Evolutionary conservation across 64 coral and sea anemone genomes (phyloP).

Genomic region (Pocillopora damicornis): DNA sequence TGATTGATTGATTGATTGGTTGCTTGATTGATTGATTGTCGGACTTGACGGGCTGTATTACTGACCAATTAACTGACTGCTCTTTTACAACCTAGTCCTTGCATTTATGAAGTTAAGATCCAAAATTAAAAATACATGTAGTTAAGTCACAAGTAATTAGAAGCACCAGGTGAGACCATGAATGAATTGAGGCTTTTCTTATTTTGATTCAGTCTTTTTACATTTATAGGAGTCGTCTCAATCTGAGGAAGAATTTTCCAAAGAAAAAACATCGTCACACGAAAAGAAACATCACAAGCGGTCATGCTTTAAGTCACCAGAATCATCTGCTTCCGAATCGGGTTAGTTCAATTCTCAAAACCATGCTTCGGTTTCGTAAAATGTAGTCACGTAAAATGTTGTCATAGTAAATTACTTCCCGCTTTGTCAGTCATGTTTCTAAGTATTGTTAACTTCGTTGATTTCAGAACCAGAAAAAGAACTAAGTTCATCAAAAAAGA

Average conservation of each 20-base stretch:
- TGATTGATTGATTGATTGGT: background rate
- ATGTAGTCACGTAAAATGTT: background rate
- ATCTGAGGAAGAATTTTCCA: slow-evolving; percentile 77
- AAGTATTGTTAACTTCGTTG: background rate
- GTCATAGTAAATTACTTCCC: background rate
- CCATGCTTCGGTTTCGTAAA: background rate
- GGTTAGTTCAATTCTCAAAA: slow-evolving; percentile 22
- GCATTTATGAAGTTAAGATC: too few species aligned
- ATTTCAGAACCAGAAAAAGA: slow-evolving; percentile 60
- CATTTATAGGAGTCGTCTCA: slow-evolving; percentile 74
- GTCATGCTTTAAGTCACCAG: slow-evolving; percentile 64
- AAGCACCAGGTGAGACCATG: too few species aligned
- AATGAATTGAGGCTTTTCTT: too few species aligned
- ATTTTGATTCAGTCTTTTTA: background rate
- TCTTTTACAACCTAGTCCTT: too few species aligned
- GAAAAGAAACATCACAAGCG: slow-evolving; percentile 89
- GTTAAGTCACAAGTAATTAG: too few species aligned
- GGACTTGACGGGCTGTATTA: too few species aligned
- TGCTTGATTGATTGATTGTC: too few species aligned
- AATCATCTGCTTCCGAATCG: slow-evolving; percentile 58
- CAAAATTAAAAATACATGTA: too few species aligned
- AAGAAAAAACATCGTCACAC: slow-evolving; percentile 74
- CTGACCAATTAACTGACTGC: too few species aligned
- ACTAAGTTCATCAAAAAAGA: slow-evolving; percentile 62
- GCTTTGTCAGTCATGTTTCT: background rate